Evolutionary conservation across 1,140 invertebrate species (phyloP), one percentile per base, ranked within the genome.

Genomic region (Penaeus indicus): DNA sequence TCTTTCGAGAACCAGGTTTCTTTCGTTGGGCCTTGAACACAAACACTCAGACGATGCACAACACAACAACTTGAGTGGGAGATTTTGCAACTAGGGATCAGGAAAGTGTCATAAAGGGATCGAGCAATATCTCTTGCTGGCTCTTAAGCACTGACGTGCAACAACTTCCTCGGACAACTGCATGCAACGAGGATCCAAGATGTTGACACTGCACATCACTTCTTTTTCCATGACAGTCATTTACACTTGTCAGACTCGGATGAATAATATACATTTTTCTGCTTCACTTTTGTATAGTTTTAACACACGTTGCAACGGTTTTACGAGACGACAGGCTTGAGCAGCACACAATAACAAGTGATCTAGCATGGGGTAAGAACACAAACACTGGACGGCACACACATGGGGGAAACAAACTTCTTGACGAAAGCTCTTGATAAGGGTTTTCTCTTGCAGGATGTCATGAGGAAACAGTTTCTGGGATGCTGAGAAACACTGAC

Each of bases 301-400:
- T 80, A 60, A 22, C 27, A 80, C 61, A 61, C 18, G 21, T 80
- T 80, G 47, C 78, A 80, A 54, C 54, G 54, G 54, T 11, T 54
- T 54, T 54, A 54, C 54, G 54, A 54, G 54, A 54, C 10, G 54
- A 11, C 54, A 54, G 16, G 54, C 54, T 16, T 54, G 54, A 13
- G 54, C 54, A 54, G 54, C 54, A 54, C 54, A 54, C 16, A 13
- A 54, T 54, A 54, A 54, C 54, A 54, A 54, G 54, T 54, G 54
- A 54, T 54, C 54, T 54, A 54, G 54, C 54, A 54, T 54, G 54
- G 54, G 54, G 54, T 54, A 64, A 67, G 61, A 75, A 77, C 84
- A 75, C 69, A 85, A 75, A 54, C 84, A 85, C 84, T 85, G 84
- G 27, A 38, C 62, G 38, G 47, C n/a, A 85, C 84, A 85, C 84